phyloP scores from a whole-genome alignment of 1,140 invertebrate genomes.

The Ips nitidus region DNA sequence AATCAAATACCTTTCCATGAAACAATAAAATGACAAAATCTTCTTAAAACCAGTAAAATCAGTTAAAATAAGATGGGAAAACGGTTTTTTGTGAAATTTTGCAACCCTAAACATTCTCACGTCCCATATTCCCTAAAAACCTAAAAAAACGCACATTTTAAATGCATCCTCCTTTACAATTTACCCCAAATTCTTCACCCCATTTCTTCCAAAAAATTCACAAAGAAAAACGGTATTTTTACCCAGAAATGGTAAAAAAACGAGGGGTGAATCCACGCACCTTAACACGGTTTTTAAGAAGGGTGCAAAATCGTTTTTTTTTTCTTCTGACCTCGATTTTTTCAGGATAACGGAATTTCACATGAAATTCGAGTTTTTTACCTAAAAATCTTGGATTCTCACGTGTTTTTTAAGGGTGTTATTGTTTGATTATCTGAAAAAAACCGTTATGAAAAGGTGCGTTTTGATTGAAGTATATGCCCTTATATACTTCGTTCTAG shows the following conservation, averaged over 20 bases:
- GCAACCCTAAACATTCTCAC: not conserved
- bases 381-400: constrained; percentile 1
- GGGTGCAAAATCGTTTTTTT: constrained; percentile 20
- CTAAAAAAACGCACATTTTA: constrained; percentile 22
- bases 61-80: too few species aligned
- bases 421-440: not conserved
- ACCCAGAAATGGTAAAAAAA: constrained; percentile 11
- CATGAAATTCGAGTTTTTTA: constrained; percentile 16
- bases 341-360: constrained; percentile 38
- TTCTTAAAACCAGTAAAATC: too few species aligned
- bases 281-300: constrained; percentile 7
- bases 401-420: constrained; percentile 19
- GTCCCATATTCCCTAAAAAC: not conserved
- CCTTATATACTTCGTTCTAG: too few species aligned
- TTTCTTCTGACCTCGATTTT: constrained; percentile 26
- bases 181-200: constrained; percentile 40
- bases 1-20: too few species aligned
- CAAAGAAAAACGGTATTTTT: constrained; percentile 26
- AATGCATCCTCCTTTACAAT: constrained; percentile 39
- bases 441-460: too few species aligned
- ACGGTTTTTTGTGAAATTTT: too few species aligned
- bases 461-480: too few species aligned
- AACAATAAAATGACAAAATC: too few species aligned
- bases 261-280: constrained; percentile 8
- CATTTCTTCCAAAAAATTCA: constrained; percentile 36